Percentiles rank a stretch among this genome's conserved stretches.
Evolutionary conservation across 2,888 invertebrate species (phyloP).

Genomic region (Notodonta ziczac): DNA sequence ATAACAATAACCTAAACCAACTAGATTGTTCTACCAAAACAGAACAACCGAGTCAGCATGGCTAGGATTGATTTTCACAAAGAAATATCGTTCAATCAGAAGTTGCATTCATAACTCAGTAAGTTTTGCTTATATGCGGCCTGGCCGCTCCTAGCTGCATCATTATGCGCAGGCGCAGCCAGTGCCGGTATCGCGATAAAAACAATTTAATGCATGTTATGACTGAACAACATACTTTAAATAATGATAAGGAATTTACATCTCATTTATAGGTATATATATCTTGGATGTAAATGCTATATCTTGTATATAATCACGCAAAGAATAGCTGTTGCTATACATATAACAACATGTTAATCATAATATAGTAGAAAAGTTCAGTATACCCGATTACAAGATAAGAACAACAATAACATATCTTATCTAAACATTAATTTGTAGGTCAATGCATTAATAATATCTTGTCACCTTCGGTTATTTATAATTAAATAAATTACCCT

Average conservation of each 20-base stretch:
- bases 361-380: slow-evolving; percentile 9
- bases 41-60: too few relatives aligned
- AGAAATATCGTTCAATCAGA: too few relatives aligned
- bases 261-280: background rate
- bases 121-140: too few relatives aligned
- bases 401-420: slow-evolving; percentile 9
- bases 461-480: slow-evolving; percentile 22
- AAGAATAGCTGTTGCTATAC: background rate
- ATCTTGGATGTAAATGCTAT: background rate
- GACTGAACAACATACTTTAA: slow-evolving; percentile 7
- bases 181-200: slow-evolving; percentile 18
- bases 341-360: slow-evolving; percentile 14
- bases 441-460: slow-evolving; percentile 2
- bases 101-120: too few relatives aligned
- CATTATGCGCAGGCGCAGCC: slow-evolving; percentile 26
- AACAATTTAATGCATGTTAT: slow-evolving; percentile 15
- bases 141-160: slow-evolving; percentile 15
- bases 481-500: slow-evolving; percentile 17
- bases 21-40: too few relatives aligned
- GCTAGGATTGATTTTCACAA: too few relatives aligned
- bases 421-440: slow-evolving; percentile 15
- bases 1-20: too few relatives aligned
- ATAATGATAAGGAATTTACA: background rate
- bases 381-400: slow-evolving; percentile 2
- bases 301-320: background rate